phyloP scores from a whole-genome alignment of 2,888 invertebrate genomes.

The Sarcophaga rosellei region DNA sequence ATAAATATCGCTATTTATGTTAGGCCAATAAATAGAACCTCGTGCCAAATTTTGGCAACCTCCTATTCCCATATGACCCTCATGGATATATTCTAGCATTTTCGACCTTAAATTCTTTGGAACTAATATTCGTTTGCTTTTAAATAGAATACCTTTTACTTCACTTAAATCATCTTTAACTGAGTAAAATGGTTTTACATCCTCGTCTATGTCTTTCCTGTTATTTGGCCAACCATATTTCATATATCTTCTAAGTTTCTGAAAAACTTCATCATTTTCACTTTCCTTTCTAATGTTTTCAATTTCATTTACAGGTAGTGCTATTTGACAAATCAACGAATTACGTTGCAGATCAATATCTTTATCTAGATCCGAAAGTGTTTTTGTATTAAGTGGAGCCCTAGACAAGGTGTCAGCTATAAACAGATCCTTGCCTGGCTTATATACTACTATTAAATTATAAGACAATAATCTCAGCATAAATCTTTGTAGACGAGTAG shows the following conservation, averaged over 20 bases:
- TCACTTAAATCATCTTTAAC: too few relatives aligned
- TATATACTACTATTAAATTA: conserved; percentile 26
- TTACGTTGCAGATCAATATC: conserved; percentile 34
- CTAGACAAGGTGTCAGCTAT: conserved; percentile 32
- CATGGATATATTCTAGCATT: too few relatives aligned
- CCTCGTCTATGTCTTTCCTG: too few relatives aligned
- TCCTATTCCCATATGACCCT: conserved; percentile 22
- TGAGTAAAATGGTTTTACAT: too few relatives aligned
- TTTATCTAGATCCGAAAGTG: conserved; percentile 1
- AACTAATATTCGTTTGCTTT: too few relatives aligned
- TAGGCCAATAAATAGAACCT: conserved; percentile 57
- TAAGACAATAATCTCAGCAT: conserved; percentile 13
- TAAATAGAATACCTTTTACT: too few relatives aligned
- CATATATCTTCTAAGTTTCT: background rate
- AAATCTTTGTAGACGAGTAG: conserved; percentile 22
- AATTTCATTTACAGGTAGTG: background rate
- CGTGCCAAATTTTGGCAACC: conserved; percentile 52
- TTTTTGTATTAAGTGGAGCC: conserved; percentile 13
- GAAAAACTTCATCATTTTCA: conserved; percentile 10
- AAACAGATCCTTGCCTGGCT: conserved; percentile 21
- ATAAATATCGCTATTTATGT: conserved; percentile 60
- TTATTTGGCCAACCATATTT: background rate
- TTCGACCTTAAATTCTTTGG: too few relatives aligned
- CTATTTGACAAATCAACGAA: conserved; percentile 2
- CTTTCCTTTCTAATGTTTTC: conserved; percentile 2